Conservation (phyloP, 2,797 vertebrate species). For the Rhinichthys osculus region DNA sequence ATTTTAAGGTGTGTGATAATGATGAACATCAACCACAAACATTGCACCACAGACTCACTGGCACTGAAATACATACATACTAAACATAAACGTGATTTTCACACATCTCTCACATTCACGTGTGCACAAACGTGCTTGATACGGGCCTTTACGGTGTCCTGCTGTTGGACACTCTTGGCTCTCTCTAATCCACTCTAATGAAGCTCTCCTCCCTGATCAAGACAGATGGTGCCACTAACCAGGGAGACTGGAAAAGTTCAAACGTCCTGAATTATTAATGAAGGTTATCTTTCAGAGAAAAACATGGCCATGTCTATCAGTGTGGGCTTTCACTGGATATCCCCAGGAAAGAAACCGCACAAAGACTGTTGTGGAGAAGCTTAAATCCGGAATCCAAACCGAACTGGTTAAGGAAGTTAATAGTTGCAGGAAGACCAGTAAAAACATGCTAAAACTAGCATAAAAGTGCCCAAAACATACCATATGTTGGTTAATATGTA, state of each 20-base stretch:
- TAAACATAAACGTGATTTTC: background rate
- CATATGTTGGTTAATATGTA: background rate
- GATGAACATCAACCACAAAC: constrained; percentile 19
- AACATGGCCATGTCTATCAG: background rate
- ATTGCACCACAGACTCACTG: background rate
- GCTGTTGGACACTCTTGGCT: constrained; percentile 17
- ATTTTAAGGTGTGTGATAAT: constrained; percentile 90
- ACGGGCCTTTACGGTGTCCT: constrained; percentile 22
- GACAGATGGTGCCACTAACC: constrained; percentile 53
- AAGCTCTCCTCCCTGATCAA: constrained; percentile 44
- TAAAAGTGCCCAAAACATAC: background rate
- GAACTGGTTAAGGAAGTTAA: background rate
- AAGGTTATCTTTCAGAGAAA: constrained; percentile 51
- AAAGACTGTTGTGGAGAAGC: background rate
- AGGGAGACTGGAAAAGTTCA: constrained; percentile 51
- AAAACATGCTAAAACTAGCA: background rate
- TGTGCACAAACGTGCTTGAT: constrained; percentile 5
- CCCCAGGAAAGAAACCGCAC: background rate
- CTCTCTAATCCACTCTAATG: constrained; percentile 48
- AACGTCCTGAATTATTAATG: constrained; percentile 58
- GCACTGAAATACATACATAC: constrained; percentile 21
- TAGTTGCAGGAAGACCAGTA: background rate
- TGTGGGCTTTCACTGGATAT: background rate
- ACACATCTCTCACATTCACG: background rate
- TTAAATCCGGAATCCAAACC: background rate